Evolutionary conservation across 2,113 vertebrate genomes (phyloP), one percentile per base, ranked within the genome.

Genomic region (Brachyhypopomus occidentalis): DNA sequence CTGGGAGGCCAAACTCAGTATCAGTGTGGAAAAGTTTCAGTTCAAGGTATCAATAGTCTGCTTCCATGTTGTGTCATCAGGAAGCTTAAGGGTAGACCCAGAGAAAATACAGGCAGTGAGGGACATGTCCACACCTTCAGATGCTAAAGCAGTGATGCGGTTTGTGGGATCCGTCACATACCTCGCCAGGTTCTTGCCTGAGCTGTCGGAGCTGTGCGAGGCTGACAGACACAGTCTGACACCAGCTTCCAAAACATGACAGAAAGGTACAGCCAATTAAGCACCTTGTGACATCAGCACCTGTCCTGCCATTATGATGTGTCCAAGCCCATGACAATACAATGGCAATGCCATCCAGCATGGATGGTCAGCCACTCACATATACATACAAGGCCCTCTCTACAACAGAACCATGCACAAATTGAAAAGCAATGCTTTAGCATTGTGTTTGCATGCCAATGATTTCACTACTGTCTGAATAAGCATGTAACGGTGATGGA

Each of bases 101-200:
- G 75, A 79, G 48, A 82, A 56, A 86, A 81, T 38, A 38, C 36
- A 5, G 62, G 82, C 16, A 38, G 3, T 3, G 36, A 38, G 3
- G 36, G 36, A 38, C 36, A 38, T 38, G 3, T 6, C 36, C 6
- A 6, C 6, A 6, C 36, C 36, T 38, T 38, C 36, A 38, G 36
- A 38, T 38, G 36, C 36, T 38, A 38, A 38, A 38, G 52, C 45
- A 11, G 16, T n/a, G 14, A 63, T 84, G 38, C 9, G 52, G 9
- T 75, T 78, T 7, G 62, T 87, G 5, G 78, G 82, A 25, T 88
- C 83, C 58, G 79, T 88, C 16, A 88, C 20, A 41, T 86, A 85
- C 48, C 63, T 88, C 0, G n/a, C 79, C 0, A 84, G 75, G 56
- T 86, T 86, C 72, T 25, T 86, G 52, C 70, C 83, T 7, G 63